Evolutionary conservation across 35 echinoderm and acorn worm genomes (phyloP).

Genomic region (Antedon bifida): DNA sequence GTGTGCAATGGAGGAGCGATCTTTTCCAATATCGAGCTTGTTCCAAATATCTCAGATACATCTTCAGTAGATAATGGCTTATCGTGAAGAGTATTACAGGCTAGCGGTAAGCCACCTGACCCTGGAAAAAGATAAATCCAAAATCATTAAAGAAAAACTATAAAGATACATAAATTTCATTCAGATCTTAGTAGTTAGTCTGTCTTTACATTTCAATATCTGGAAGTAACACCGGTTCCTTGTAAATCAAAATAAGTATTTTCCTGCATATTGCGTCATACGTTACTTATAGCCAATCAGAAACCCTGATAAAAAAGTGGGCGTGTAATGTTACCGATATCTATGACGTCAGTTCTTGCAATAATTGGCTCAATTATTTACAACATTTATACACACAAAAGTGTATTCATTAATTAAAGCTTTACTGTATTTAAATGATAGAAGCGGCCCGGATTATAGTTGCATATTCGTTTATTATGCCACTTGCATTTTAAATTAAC

Average conservation of each 20-base stretch:
- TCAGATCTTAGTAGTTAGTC: not conserved
- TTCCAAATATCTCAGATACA: conserved; percentile 37
- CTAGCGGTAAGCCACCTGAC: conserved; percentile 39
- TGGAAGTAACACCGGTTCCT: not conserved
- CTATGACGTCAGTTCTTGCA: too few species aligned
- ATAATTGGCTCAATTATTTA: too few species aligned
- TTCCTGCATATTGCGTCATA: too few species aligned
- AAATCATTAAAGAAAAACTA: not conserved
- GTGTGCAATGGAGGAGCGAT: conserved; percentile 35
- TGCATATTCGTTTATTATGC: too few species aligned
- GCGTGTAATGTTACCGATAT: too few species aligned
- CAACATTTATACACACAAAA: too few species aligned
- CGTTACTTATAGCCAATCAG: too few species aligned
- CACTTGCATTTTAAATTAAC: too few species aligned
- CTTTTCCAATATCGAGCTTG: conserved; percentile 15
- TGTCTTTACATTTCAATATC: not conserved
- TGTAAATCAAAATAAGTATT: not conserved
- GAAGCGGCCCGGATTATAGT: too few species aligned
- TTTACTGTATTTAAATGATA: too few species aligned
- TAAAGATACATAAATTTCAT: not conserved
- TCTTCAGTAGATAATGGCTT: conserved; percentile 37
- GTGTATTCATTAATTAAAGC: too few species aligned
- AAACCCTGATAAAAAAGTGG: too few species aligned
- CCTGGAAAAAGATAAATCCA: conserved; percentile 12
- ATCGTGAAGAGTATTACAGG: conserved; percentile 43